Percentiles rank a stretch among this genome's conserved stretches.
phyloP scores from a whole-genome alignment of 2,797 vertebrate species.

The Sebastes reedi region DNA sequence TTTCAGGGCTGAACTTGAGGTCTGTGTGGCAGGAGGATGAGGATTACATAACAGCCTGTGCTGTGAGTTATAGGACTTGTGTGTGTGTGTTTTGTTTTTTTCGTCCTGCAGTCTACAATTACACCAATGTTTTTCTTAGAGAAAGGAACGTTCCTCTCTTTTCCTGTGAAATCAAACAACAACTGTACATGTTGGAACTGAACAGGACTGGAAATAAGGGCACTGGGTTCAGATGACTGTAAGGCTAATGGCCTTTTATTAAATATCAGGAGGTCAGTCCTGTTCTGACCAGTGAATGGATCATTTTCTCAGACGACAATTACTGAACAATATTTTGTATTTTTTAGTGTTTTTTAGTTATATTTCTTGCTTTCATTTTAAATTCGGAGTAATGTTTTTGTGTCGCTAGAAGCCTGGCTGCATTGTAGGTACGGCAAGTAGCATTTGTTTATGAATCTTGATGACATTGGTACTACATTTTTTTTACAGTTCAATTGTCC shows the following conservation, averaged over 20 bases:
- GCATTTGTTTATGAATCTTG: not conserved
- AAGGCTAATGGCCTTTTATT: not conserved
- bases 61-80: slow-evolving; percentile 1
- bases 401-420: not conserved
- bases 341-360: not conserved
- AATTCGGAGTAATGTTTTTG: not conserved
- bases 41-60: slow-evolving; percentile 50
- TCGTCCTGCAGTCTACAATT: slow-evolving; percentile 23
- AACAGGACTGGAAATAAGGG: not conserved
- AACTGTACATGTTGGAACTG: not conserved
- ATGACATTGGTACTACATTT: too few relatives aligned
- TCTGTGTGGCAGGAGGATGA: slow-evolving; percentile 17
- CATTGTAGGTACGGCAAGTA: not conserved
- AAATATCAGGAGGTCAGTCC: not conserved
- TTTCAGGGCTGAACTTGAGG: slow-evolving; percentile 31
- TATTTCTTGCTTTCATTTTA: not conserved
- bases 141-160: not conserved
- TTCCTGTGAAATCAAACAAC: slow-evolving; percentile 6
- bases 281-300: not conserved
- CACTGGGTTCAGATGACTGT: not conserved
- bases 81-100: not conserved
- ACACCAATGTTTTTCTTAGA: not conserved
- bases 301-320: not conserved
- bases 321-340: too few relatives aligned
- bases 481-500: too few relatives aligned